Conservation (phyloP, 2,888 invertebrate species). For the Mesorhabditis sp. region DNA sequence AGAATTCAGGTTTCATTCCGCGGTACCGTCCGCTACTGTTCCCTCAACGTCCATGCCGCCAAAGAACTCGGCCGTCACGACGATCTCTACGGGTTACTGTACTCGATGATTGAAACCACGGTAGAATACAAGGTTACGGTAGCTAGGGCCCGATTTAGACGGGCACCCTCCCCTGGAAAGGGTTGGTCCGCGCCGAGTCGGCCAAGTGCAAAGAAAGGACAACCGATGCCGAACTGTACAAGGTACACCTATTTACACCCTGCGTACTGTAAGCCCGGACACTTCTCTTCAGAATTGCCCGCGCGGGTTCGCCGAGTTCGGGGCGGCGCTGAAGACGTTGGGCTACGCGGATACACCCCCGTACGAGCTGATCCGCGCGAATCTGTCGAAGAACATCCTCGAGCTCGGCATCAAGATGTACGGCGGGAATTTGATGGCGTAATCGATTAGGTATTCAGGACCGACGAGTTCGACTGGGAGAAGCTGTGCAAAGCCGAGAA, state of each 20-base stretch:
- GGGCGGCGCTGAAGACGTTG: conserved; percentile 27
- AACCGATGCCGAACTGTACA: conserved; percentile 29
- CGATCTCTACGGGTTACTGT: conserved; percentile 70
- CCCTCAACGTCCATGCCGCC: conserved; percentile 95
- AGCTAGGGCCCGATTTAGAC: conserved; percentile 18
- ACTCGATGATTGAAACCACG: conserved; percentile 39
- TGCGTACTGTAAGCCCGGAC: background rate
- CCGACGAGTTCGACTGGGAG: background rate
- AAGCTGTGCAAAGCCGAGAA: background rate
- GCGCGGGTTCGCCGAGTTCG: conserved; percentile 33
- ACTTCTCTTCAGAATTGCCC: conserved; percentile 27
- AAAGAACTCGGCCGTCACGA: conserved; percentile 97
- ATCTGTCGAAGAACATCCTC: conserved; percentile 13
- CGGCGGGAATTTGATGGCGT: background rate
- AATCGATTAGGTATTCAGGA: background rate
- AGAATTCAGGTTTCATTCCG: conserved; percentile 74
- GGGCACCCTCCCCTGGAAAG: conserved; percentile 47
- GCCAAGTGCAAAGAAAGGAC: conserved; percentile 36
- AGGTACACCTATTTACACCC: conserved; percentile 13
- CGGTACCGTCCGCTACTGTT: conserved; percentile 90
- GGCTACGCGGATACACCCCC: conserved; percentile 38
- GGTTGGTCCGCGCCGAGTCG: conserved; percentile 37
- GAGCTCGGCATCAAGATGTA: background rate
- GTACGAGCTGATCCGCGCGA: conserved; percentile 29
- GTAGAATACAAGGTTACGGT: background rate